Base-by-base conservation (phyloP, 2,797 vertebrate species). In the Loris lydekkerianus region DNA sequence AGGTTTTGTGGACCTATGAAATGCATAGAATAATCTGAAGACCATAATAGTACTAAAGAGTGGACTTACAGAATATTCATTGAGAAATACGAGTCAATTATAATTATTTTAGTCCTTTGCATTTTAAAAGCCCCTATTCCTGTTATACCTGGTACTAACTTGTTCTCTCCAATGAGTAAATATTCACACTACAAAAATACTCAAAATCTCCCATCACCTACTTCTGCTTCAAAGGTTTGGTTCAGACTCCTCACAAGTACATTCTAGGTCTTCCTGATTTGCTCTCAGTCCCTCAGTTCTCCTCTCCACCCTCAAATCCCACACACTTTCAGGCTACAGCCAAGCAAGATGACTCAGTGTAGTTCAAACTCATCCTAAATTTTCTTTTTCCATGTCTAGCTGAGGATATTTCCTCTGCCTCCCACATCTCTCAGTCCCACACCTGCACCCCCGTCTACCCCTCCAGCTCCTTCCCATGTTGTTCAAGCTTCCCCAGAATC, bases 81-180 rank as follows among this genome's bases (percentile, higher is more conserved):
- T 46, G 73, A 81, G 80, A 93, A 67, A 56, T 67, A 63, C 53
- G 3, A 94, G 75, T 61, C 6, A 58, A 63, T 81, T 77, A 29
- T 23, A 92, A 89, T 75, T 40, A 86, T 72, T 65, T 88, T 77
- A 21, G 27, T 27, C 89, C 7, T 86, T 63, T 53, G 18, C 15
- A 63, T 46, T 17, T 49, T 40, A 63, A 96, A 67, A 56, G 29
- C 9, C 34, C 70, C 78, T 49, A 29, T 85, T 78, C 20, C 31
- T 70, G 4, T 88, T 77, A 61, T 76, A 80, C 37, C 37, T 70
- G 46, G 10, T 23, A 77, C 63, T 20, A 7, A 25, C 31, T 43
- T 58, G 29, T 81, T 73, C 15, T 67, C 56, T 67, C 21, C 63
- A 27, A 2, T 23, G 61, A 70, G 43, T 65, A 91, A 43, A 69